Percentiles rank a stretch among this genome's conserved stretches.
These are phyloP conservation scores for Rhinichthys osculus DNA, from an alignment of 2,797 vertebrate genomes.

Conservation along the genomic window DNA sequence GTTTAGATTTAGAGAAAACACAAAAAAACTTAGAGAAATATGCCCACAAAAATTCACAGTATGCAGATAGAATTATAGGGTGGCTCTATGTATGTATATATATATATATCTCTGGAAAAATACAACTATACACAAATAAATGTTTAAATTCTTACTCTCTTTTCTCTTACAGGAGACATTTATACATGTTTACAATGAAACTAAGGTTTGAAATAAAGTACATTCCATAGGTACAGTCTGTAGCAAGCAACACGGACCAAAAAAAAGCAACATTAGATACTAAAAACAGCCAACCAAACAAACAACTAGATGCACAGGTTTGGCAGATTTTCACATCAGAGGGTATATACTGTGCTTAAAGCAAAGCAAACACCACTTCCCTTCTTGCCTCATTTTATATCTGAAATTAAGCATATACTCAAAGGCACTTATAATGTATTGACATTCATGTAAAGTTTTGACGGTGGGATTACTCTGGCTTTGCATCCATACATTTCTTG, in stretches of 20 bases:
- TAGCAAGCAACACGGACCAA: conserved; percentile 75
- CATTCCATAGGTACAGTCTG: conserved; percentile 87
- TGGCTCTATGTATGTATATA: conserved; percentile 83
- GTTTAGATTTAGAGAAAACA: conserved; percentile 41
- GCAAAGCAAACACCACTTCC: conserved; percentile 55
- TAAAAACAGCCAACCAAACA: conserved; percentile 21
- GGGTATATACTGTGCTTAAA: conserved; percentile 60
- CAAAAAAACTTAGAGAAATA: conserved; percentile 42
- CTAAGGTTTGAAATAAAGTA: conserved; percentile 74
- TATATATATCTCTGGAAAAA: conserved; percentile 80
- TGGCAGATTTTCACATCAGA: conserved; percentile 59
- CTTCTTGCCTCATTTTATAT: conserved; percentile 47
- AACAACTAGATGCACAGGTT: conserved; percentile 44
- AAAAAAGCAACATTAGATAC: conserved; percentile 37
- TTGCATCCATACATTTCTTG: conserved; percentile 42
- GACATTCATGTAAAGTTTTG: conserved; percentile 70
- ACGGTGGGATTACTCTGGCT: conserved; percentile 63
- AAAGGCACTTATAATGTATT: conserved; percentile 54
- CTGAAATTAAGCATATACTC: conserved; percentile 45
- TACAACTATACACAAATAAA: conserved; percentile 96
- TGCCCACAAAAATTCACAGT: conserved; percentile 90
- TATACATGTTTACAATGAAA: conserved; percentile 87
- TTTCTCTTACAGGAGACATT: conserved; percentile 92
- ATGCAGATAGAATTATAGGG: conserved; percentile 83
- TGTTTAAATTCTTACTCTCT: conserved; percentile 88